These are phyloP conservation scores for Emydocephalus ijimae DNA, from an alignment of 2,113 vertebrate species.

Conservation along the genomic window DNA sequence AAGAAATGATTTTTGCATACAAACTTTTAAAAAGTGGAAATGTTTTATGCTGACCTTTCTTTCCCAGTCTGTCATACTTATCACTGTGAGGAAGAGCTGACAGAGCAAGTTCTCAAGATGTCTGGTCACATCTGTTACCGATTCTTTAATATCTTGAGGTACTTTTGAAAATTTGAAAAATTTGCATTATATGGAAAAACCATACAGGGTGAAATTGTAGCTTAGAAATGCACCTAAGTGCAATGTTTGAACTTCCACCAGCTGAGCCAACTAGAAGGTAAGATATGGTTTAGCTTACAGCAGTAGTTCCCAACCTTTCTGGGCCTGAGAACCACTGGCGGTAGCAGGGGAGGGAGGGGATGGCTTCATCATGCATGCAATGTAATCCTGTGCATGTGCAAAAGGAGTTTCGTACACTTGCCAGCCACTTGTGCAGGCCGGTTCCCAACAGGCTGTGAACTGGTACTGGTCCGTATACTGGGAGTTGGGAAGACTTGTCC, in stretches of 20 bases:
- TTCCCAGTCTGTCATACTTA: constrained; percentile 91
- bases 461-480: background rate
- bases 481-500: background rate
- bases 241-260: background rate
- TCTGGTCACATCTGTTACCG: constrained; percentile 79
- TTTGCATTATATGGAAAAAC: background rate
- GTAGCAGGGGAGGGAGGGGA: background rate
- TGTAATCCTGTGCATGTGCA: background rate
- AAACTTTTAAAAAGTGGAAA: constrained; percentile 66
- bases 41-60: constrained; percentile 72
- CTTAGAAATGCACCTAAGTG: background rate
- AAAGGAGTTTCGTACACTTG: background rate
- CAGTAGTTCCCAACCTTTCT: background rate
- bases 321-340: background rate
- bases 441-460: background rate
- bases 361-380: background rate
- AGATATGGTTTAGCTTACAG: background rate
- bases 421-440: background rate
- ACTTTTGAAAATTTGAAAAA: constrained; percentile 63
- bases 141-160: constrained; percentile 79
- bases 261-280: background rate
- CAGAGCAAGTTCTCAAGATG: constrained; percentile 81
- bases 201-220: background rate
- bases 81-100: constrained; percentile 99
- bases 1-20: constrained; percentile 77